Percentiles rank a stretch among this genome's conserved stretches.
These are phyloP conservation scores for Chelonoidis abingdonii DNA, from an alignment of 2,113 vertebrate genomes.

Conservation along the genomic window DNA sequence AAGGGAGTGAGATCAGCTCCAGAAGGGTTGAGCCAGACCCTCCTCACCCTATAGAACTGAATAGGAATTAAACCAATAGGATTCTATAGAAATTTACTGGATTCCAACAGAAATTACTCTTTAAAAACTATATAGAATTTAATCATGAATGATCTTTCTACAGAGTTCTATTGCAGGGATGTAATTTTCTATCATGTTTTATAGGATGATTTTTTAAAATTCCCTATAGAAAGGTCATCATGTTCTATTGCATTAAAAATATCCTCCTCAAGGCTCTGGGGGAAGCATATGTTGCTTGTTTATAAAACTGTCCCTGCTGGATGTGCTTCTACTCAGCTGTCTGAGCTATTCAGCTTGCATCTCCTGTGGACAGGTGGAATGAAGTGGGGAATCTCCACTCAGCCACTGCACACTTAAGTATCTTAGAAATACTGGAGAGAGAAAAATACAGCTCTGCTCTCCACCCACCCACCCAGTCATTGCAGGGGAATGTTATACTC, in stretches of 20 bases:
- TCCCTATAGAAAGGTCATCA: background rate
- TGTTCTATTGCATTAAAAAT: background rate
- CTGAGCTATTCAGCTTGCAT: background rate
- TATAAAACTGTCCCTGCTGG: background rate
- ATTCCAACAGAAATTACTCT: background rate
- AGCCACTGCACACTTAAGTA: background rate
- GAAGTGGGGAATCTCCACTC: background rate
- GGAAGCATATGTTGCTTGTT: background rate
- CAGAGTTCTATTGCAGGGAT: background rate
- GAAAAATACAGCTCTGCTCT: background rate
- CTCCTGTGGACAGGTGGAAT: background rate
- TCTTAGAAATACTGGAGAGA: background rate
- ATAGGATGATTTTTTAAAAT: background rate
- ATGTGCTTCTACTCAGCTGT: background rate
- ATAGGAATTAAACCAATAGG: background rate
- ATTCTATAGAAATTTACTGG: background rate
- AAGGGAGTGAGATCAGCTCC: background rate
- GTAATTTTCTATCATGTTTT: background rate
- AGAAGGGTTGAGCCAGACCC: background rate
- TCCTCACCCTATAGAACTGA: background rate
- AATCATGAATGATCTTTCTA: background rate
- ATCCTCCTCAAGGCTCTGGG: slow-evolving; percentile 17
- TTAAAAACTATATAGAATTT: background rate
- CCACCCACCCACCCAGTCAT: background rate
- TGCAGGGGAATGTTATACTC: background rate